These are phyloP conservation scores for Apistogramma diplotaenia DNA, from an alignment of 2,113 vertebrate species.

Conservation along the genomic window DNA sequence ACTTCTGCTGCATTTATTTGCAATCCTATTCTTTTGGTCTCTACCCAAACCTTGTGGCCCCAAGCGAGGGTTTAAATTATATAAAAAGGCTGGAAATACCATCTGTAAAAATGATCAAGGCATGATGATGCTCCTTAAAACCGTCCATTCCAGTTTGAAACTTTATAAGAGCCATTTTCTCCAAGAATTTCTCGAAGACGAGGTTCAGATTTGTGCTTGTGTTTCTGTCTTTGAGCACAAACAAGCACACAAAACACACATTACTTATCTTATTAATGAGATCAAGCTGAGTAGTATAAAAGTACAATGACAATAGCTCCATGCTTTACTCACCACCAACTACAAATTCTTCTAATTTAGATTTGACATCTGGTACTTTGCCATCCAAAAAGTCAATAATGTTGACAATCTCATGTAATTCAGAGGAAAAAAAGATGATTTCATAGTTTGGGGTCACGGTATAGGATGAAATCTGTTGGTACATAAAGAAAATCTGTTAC, in stretches of 20 bases:
- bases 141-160: fast-evolving
- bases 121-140: constrained; percentile 66
- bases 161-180: constrained; percentile 56
- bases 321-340: constrained; percentile 39
- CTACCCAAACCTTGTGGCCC: too few relatives aligned
- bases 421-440: constrained; percentile 71
- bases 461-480: constrained; percentile 72
- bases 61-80: too few relatives aligned
- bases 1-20: too few relatives aligned
- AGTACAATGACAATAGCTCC: neutral
- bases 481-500: constrained; percentile 3
- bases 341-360: neutral
- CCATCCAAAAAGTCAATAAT: constrained; percentile 46
- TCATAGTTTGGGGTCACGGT: constrained; percentile 74
- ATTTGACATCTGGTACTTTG: fast-evolving
- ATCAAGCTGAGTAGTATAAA: neutral
- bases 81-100: constrained; percentile 56
- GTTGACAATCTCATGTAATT: constrained; percentile 23
- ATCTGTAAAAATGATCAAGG: constrained; percentile 76
- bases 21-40: too few relatives aligned
- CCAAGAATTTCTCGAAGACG: constrained; percentile 43
- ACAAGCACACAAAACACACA: neutral
- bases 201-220: constrained; percentile 70
- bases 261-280: neutral
- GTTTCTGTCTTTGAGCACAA: constrained; percentile 23